Percentiles rank a stretch among this genome's conserved stretches.
These are phyloP conservation scores for Caenorhabditis angaria DNA, from an alignment of 2,888 invertebrate species.

Conservation along the genomic window DNA sequence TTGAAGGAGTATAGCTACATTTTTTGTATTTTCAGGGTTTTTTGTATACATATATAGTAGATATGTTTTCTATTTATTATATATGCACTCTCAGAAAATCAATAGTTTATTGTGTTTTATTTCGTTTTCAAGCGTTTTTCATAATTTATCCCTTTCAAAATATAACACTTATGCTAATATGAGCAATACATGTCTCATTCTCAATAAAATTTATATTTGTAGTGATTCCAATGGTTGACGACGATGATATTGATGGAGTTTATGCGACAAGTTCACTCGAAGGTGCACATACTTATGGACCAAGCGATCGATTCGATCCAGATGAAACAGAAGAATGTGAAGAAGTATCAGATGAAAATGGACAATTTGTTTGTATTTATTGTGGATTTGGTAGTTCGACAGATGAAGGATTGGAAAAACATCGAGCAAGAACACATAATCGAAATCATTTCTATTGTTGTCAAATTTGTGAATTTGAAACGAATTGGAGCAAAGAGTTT, in stretches of 20 bases:
- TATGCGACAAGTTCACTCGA: conserved; percentile 42
- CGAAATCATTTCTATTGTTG: conserved; percentile 78
- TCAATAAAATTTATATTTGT: neutral
- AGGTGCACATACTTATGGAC: conserved; percentile 43
- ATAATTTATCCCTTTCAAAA: too few species aligned
- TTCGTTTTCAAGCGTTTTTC: too few species aligned
- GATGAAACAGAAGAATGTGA: conserved; percentile 50
- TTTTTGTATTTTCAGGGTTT: too few species aligned
- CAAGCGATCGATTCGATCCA: conserved; percentile 45
- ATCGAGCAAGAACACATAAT: conserved; percentile 77
- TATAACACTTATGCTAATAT: too few species aligned
- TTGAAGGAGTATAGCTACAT: too few species aligned
- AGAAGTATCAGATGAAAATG: conserved; percentile 46
- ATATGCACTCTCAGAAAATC: too few species aligned
- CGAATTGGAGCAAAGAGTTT: conserved; percentile 78
- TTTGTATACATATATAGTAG: too few species aligned
- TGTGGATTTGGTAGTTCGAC: conserved; percentile 45
- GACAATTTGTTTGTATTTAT: conserved; percentile 40
- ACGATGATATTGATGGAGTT: conserved; percentile 57
- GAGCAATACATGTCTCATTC: too few species aligned
- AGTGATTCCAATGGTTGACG: conserved; percentile 54
- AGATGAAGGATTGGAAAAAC: conserved; percentile 67
- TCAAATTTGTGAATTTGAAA: conserved; percentile 78
- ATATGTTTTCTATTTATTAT: too few species aligned
- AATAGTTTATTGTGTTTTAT: too few species aligned